phyloP scores from a whole-genome alignment of 2,797 vertebrate genomes.

The Zenarchopterus dispar region DNA sequence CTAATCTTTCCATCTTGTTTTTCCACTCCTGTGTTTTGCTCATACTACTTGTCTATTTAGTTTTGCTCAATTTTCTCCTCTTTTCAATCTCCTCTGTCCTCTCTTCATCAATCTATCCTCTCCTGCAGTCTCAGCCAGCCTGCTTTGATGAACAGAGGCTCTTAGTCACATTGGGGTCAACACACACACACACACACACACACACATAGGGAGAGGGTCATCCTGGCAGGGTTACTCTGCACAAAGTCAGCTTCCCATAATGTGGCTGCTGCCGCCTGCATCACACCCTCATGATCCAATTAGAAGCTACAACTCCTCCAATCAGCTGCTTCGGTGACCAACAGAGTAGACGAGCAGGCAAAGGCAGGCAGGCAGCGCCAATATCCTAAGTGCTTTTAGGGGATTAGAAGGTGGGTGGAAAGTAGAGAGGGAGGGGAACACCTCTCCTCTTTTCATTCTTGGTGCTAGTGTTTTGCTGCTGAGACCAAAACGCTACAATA shows the following conservation, averaged over 20 bases:
- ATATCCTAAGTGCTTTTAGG: slow-evolving; percentile 99
- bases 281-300: slow-evolving; percentile 99
- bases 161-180: slow-evolving; percentile 98
- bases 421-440: slow-evolving; percentile 85
- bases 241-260: slow-evolving; percentile 97
- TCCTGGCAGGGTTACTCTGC: slow-evolving; percentile 82
- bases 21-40: background rate
- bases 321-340: slow-evolving; percentile 90
- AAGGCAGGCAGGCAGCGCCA: slow-evolving; percentile 94
- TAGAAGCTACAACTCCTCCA: slow-evolving; percentile 90
- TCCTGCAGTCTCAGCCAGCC: slow-evolving; percentile 69
- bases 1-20: slow-evolving; percentile 23
- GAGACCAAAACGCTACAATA: slow-evolving; percentile 20
- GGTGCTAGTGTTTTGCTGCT: slow-evolving; percentile 43
- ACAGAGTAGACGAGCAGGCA: slow-evolving; percentile 90
- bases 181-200: slow-evolving; percentile 35
- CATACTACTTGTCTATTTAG: slow-evolving; percentile 26
- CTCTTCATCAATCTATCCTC: slow-evolving; percentile 45
- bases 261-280: slow-evolving; percentile 89
- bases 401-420: slow-evolving; percentile 96
- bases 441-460: slow-evolving; percentile 50
- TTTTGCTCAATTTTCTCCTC: slow-evolving; percentile 32
- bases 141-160: slow-evolving; percentile 92
- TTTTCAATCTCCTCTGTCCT: slow-evolving; percentile 49
- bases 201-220: slow-evolving; percentile 75